Conservation (phyloP, 2,113 vertebrate species). For the Panthera tigris region DNA sequence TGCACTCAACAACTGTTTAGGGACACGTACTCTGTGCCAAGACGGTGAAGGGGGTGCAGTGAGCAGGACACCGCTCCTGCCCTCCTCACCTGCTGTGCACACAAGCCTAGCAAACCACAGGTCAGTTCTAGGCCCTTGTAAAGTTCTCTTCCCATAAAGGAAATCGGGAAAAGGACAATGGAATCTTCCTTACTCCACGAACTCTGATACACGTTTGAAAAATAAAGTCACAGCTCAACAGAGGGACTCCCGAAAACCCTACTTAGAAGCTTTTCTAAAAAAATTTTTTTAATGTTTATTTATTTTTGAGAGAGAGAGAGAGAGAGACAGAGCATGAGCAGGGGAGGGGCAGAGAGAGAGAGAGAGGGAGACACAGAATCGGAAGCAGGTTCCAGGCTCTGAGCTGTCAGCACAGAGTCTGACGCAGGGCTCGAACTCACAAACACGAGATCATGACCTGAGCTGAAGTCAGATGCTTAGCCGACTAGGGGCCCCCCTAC, state of each 20-base stretch:
- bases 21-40: not conserved
- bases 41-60: not conserved
- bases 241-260: not conserved
- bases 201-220: not conserved
- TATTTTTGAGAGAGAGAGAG: too few relatives aligned
- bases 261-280: too few relatives aligned
- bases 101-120: fast-evolving
- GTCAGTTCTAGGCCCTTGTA: not conserved
- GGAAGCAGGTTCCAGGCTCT: too few relatives aligned
- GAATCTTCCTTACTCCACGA: not conserved
- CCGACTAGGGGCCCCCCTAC: too few relatives aligned
- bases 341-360: too few relatives aligned
- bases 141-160: not conserved
- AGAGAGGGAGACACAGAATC: too few relatives aligned
- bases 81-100: fast-evolving
- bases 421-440: too few relatives aligned
- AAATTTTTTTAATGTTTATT: too few relatives aligned
- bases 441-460: too few relatives aligned
- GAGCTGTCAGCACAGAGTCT: too few relatives aligned
- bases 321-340: too few relatives aligned
- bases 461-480: too few relatives aligned
- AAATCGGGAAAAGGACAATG: not conserved
- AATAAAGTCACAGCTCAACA: not conserved
- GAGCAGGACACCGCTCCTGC: not conserved
- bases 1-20: not conserved